Conservation (phyloP, 2,113 vertebrate species). For the Pedetes capensis region DNA sequence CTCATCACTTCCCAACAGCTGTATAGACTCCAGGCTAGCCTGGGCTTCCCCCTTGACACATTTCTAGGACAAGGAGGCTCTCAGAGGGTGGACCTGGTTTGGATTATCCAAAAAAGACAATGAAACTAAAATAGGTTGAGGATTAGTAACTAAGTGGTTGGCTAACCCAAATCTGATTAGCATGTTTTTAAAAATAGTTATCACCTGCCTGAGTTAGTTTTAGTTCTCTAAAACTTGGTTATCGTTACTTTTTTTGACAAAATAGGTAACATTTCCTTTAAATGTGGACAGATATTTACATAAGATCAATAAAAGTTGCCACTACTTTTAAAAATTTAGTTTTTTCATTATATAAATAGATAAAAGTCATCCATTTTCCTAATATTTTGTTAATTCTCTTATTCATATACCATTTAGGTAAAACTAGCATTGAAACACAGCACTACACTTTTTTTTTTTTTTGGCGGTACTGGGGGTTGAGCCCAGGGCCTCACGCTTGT, state of each 20-base stretch:
- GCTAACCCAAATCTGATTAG: neutral
- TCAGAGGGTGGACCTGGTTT: neutral
- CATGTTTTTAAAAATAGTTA: conserved; percentile 45
- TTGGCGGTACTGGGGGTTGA: no score
- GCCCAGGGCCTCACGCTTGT: no score
- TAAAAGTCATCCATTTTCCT: neutral
- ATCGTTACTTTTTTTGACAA: conserved; percentile 43
- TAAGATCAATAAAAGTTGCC: conserved; percentile 7
- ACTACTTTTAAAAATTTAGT: conserved; percentile 3
- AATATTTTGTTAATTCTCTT: no score
- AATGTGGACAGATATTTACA: conserved; percentile 1
- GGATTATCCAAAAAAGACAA: neutral
- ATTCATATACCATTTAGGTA: no score
- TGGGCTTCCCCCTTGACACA: neutral
- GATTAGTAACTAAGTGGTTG: conserved; percentile 29
- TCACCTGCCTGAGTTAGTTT: neutral
- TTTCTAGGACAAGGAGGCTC: neutral
- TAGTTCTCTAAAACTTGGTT: conserved; percentile 46
- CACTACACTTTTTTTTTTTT: no score
- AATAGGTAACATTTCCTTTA: conserved; percentile 28
- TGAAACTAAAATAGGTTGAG: conserved; percentile 8
- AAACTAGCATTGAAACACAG: no score
- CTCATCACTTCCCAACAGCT: neutral
- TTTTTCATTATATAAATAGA: neutral
- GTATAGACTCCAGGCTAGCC: neutral